These are phyloP conservation scores for Lasioglossum zephyrum DNA, from an alignment of 2,888 invertebrate genomes.

Conservation along the genomic window DNA sequence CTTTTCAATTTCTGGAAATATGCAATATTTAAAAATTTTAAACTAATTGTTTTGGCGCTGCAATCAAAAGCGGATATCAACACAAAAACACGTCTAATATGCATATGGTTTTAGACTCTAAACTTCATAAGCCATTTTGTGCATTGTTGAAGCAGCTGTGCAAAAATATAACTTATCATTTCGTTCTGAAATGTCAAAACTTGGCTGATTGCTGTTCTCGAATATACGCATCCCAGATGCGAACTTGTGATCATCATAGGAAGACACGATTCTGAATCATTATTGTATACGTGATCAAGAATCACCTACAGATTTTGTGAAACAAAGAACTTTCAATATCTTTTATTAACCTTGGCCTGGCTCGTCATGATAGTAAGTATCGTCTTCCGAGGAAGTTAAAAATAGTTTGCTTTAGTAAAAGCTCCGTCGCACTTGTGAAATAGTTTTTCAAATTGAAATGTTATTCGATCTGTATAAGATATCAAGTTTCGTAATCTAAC, in stretches of 20 bases:
- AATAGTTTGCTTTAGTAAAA: constrained; percentile 77
- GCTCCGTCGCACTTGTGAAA: constrained; percentile 50
- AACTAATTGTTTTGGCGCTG: constrained; percentile 30
- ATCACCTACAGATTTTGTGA: constrained; percentile 63
- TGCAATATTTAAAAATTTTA: not conserved
- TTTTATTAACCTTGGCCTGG: constrained; percentile 82
- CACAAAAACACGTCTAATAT: constrained; percentile 44
- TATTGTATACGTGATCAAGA: constrained; percentile 29
- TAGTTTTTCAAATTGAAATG: constrained; percentile 29
- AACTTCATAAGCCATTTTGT: constrained; percentile 82
- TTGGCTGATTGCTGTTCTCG: constrained; percentile 63
- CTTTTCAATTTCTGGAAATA: not conserved
- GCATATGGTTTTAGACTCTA: constrained; percentile 51
- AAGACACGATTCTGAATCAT: constrained; percentile 10
- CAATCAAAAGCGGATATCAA: constrained; percentile 30
- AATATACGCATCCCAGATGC: constrained; percentile 63
- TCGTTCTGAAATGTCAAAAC: constrained; percentile 78
- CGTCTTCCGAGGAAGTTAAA: constrained; percentile 78
- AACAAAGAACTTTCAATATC: constrained; percentile 80
- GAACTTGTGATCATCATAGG: constrained; percentile 39
- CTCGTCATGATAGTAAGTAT: constrained; percentile 79
- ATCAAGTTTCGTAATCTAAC: constrained; percentile 22
- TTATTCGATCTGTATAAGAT: constrained; percentile 24
- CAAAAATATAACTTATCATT: constrained; percentile 77
- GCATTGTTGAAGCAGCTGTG: constrained; percentile 82